These are phyloP conservation scores for Dolichomitus sp. DNA, from an alignment of 2,888 invertebrate genomes.

Conservation along the genomic window DNA sequence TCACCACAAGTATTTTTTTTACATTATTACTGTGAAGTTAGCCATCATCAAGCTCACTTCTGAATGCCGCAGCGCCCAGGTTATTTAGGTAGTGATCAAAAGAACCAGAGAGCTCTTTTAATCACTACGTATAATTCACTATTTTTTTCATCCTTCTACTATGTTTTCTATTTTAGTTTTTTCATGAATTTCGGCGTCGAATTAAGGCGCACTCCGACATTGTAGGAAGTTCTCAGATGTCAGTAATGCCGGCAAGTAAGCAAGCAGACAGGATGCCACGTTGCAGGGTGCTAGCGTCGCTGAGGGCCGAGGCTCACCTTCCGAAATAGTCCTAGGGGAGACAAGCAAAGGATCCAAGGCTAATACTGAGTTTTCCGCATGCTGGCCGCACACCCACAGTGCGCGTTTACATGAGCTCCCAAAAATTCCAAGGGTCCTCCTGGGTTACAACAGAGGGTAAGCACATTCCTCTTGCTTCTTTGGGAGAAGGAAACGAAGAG, in stretches of 20 bases:
- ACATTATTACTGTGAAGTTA: no score
- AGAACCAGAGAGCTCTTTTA: background rate
- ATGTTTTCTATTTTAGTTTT: background rate
- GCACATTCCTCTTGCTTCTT: slow-evolving; percentile 3
- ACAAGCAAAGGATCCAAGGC: slow-evolving; percentile 1
- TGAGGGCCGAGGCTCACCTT: background rate
- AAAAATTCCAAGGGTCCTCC: slow-evolving; percentile 24
- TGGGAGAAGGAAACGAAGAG: slow-evolving; percentile 33
- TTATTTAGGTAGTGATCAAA: background rate
- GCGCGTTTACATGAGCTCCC: slow-evolving; percentile 3
- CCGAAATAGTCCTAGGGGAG: slow-evolving; percentile 5
- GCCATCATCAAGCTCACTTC: background rate
- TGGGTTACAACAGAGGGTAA: slow-evolving; percentile 22
- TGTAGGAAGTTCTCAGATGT: slow-evolving; percentile 4
- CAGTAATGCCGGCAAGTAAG: background rate
- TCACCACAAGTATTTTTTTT: no score
- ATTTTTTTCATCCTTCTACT: background rate
- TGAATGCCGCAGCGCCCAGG: background rate
- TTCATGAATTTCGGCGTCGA: slow-evolving; percentile 32
- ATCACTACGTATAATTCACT: background rate
- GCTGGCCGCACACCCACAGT: background rate
- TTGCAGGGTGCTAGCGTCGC: background rate
- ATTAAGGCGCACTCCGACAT: background rate
- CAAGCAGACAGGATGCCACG: slow-evolving; percentile 2
- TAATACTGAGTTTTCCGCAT: background rate